Evolutionary conservation across 1,140 invertebrate genomes (phyloP), one percentile per base, ranked within the genome.

Genomic region (Anastatus disparis): DNA sequence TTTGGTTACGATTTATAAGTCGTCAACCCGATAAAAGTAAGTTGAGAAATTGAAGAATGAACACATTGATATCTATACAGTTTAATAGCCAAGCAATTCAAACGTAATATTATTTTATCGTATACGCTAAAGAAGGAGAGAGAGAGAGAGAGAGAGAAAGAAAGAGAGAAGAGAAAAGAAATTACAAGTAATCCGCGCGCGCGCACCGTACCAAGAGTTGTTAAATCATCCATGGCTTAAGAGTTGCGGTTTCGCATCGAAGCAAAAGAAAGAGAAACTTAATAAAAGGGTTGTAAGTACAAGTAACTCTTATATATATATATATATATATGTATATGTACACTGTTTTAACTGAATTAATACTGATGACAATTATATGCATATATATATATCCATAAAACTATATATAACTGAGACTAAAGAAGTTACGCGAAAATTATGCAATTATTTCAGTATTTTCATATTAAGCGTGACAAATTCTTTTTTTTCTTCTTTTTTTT

Each of bases 211-310:
- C n/a, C n/a, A n/a, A n/a, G n/a, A n/a, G 52, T 35, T 66, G 40
- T 56, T 66, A 66, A 66, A 66, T 66, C 40, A 66, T 56, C 64
- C 26, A 31, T 59, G 59, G 42, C 52, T 68, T 15, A n/a, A n/a
- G n/a, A n/a, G n/a, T 48, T 68, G 65, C 55, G 55, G 65, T 68
- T 67, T 40, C 10, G 17, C 55, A 20, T 59, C 2, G 22, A 35
- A 66, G 55, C 29, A 50, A 9, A 59, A 46, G 20, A 68, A 68
- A 58, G 53, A 68, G 65, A 59, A 59, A 68, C 44, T 68, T 68
- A 68, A 68, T 68, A 58, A 68, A 68, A 59, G 55, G 64, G 53
- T 65, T 35, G 12, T 24, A 10, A 35, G 10, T 35, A 35, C 31
- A n/a, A n/a, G n/a, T n/a, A n/a, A n/a, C n/a, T n/a, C n/a, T n/a